Percentiles rank a stretch among this genome's conserved stretches.
Evolutionary conservation across 2,888 invertebrate genomes (phyloP).

Genomic region (Agonopterix arenella): DNA sequence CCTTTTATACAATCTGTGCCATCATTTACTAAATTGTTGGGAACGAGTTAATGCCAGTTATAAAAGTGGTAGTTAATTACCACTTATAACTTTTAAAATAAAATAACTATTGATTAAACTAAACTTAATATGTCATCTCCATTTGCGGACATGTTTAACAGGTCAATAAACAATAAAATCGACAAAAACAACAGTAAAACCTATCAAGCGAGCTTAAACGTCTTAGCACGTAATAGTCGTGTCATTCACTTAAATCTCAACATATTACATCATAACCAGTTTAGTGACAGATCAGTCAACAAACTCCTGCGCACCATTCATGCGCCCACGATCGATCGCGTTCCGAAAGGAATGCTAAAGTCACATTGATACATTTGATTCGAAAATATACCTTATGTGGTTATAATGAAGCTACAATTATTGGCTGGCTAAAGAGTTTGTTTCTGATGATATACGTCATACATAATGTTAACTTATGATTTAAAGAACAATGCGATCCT

Average conservation of each 20-base stretch:
- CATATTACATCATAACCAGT: conserved; percentile 68
- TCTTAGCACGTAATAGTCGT: conserved; percentile 22
- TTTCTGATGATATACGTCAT: background rate
- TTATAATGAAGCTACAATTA: too few species aligned
- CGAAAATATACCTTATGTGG: too few species aligned
- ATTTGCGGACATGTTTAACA: background rate
- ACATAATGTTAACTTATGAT: conserved; percentile 10
- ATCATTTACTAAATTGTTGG: too few species aligned
- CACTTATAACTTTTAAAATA: too few species aligned
- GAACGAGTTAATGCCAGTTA: too few species aligned
- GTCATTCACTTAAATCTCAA: conserved; percentile 38
- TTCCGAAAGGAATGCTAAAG: conserved; percentile 16
- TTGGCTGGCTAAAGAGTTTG: too few species aligned
- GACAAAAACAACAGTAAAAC: background rate
- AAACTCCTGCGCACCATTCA: conserved; percentile 51
- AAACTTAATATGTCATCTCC: too few species aligned
- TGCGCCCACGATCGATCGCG: conserved; percentile 49
- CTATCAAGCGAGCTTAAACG: conserved; percentile 7
- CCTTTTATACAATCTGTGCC: too few species aligned
- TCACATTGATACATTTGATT: too few species aligned
- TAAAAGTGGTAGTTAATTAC: too few species aligned
- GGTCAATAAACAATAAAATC: background rate
- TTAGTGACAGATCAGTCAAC: conserved; percentile 59
- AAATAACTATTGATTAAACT: too few species aligned
- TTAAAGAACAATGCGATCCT: conserved; percentile 15